Base-by-base conservation (phyloP, 1,140 invertebrate genomes). In the Drosophila persimilis region DNA sequence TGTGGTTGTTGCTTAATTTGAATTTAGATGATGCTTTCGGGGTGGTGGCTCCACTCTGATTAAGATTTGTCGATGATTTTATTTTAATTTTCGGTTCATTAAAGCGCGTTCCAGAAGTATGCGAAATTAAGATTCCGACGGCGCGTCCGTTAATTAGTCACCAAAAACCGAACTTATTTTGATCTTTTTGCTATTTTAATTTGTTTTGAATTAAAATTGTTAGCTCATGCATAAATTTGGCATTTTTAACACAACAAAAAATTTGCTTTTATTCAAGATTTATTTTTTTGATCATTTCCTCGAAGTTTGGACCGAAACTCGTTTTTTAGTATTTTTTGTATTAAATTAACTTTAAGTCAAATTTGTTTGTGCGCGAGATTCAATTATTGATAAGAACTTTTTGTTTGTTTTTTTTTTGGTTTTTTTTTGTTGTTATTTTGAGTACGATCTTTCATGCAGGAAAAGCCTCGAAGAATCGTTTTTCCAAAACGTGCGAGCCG, bases 401-500 rank as follows among this genome's bases (percentile, higher is more conserved):
- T 24, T 52, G 24, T 26, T 52, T 60, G 35, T 41, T n/a, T 51
- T 24, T 51, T 77, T 59, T 47, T 17, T 48, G 44, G 41, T 61
- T 20, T 5, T 9, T 62, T 46, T 65, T 43, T 13, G 35, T 43
- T 13, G 35, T 53, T 45, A 29, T 11, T 52, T 43, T 59, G 47
- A 55, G 61, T 46, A 48, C 46, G 17, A 45, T 53, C 67, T 54
- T 39, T 7, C 29, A 26, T 48, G 47, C 55, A 31, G 65, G 64
- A 65, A 83, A 83, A 83, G 75, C 80, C 57, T 60, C 71, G 60
- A 58, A 47, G 65, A 71, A 57, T 45, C 50, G 55, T 50, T 77
- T 84, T 85, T 86, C 73, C 70, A 80, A 85, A 85, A 85, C 81
- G 81, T 85, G 81, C 65, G 80, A 80, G 77, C 80, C 81, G 81